Conservation (phyloP, 2,797 vertebrate genomes). For the Delichon dasypus region DNA sequence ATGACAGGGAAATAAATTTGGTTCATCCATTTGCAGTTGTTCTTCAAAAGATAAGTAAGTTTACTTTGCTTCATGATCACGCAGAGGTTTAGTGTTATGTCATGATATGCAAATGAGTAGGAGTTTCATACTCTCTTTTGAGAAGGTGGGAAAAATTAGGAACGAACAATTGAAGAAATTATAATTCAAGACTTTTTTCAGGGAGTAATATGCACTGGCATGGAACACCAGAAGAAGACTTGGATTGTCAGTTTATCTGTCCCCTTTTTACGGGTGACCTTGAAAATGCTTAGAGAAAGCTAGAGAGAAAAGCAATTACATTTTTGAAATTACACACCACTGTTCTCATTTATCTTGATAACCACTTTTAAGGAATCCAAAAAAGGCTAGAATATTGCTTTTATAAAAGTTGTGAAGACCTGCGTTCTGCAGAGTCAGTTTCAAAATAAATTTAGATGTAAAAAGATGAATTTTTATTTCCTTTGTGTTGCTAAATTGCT, state of each 20-base stretch:
- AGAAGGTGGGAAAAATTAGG: neutral
- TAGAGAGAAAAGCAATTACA: constrained; percentile 81
- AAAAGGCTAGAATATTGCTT: constrained; percentile 70
- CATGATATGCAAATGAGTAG: neutral
- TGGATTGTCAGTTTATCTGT: constrained; percentile 51
- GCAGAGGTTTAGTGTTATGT: neutral
- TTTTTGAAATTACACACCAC: constrained; percentile 81
- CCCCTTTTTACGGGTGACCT: constrained; percentile 70
- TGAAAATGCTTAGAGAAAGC: constrained; percentile 72
- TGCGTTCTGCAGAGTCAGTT: constrained; percentile 60
- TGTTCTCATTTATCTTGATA: constrained; percentile 84
- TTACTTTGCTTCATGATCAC: neutral
- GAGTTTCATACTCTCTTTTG: neutral
- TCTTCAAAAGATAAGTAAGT: neutral
- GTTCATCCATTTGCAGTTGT: neutral
- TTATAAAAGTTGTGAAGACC: constrained; percentile 64
- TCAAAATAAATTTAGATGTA: constrained; percentile 78
- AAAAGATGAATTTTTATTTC: constrained; percentile 74
- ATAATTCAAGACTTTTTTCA: neutral
- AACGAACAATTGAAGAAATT: neutral
- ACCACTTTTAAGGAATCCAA: constrained; percentile 77
- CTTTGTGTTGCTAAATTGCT: constrained; percentile 66
- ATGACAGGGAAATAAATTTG: neutral
- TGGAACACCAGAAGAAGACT: constrained; percentile 49
- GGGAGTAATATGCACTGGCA: neutral